phyloP scores from a whole-genome alignment of 2,888 invertebrate genomes.

The Lasioglossum vierecki region DNA sequence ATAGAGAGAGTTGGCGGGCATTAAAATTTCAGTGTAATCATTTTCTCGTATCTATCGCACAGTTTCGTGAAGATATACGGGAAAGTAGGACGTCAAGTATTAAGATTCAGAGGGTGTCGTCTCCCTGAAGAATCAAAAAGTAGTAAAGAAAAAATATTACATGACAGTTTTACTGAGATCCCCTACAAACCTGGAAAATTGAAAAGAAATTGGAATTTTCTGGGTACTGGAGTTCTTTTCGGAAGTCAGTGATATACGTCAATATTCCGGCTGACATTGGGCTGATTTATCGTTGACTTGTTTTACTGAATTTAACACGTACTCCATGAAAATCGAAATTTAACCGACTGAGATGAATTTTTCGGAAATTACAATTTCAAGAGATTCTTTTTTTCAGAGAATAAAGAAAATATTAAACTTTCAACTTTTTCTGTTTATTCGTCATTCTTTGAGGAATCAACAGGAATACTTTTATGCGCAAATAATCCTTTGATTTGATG shows the following conservation, averaged over 20 bases:
- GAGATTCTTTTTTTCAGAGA: too few relatives aligned
- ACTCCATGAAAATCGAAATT: neutral
- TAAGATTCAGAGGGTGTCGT: neutral
- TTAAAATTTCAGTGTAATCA: neutral
- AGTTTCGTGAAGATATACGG: neutral
- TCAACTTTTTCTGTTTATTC: neutral
- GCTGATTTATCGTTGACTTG: neutral
- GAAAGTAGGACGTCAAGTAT: slow-evolving; percentile 1
- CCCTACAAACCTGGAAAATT: neutral
- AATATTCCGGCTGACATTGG: neutral
- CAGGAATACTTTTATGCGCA: neutral
- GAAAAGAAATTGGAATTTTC: neutral
- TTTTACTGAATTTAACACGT: neutral
- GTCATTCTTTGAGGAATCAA: neutral
- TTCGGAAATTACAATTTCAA: neutral
- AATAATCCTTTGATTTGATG: neutral
- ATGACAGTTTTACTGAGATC: slow-evolving; percentile 1
- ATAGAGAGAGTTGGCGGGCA: neutral
- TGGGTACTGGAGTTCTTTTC: neutral
- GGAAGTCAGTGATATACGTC: neutral
- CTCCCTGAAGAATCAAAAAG: slow-evolving; percentile 1
- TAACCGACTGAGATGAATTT: neutral
- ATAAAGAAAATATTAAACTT: too few relatives aligned
- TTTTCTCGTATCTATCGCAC: neutral
- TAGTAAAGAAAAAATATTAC: neutral